Percentiles rank a stretch among this genome's conserved stretches.
phyloP scores from a whole-genome alignment of 2,888 invertebrate species.

The Tetheella fluctuosa region DNA sequence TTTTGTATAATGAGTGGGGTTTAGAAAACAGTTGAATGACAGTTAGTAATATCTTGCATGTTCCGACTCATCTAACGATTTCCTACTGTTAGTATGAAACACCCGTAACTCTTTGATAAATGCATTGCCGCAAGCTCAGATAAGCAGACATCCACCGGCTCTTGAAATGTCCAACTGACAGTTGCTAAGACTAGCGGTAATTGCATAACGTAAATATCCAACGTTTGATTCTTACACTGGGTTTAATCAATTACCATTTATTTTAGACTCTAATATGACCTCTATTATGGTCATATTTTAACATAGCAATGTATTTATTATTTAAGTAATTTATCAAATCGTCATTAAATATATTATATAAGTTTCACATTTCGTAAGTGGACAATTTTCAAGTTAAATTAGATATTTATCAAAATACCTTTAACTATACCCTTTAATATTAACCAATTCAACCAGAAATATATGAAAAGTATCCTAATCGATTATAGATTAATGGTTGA shows the following conservation, averaged over 20 bases:
- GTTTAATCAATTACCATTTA: not conserved
- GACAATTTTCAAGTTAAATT: too few relatives aligned
- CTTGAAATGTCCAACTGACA: slow-evolving; percentile 58
- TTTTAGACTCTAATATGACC: not conserved
- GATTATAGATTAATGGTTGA: slow-evolving; percentile 9
- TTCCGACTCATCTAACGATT: not conserved
- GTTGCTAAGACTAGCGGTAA: slow-evolving; percentile 56
- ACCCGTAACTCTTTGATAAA: slow-evolving; percentile 48
- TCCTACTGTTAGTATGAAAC: slow-evolving; percentile 30
- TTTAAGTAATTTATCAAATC: too few relatives aligned
- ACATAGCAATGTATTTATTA: not conserved
- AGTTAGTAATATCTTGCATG: not conserved
- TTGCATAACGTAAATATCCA: slow-evolving; percentile 54
- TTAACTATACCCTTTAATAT: too few relatives aligned
- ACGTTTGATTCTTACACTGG: slow-evolving; percentile 20
- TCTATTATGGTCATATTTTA: too few relatives aligned
- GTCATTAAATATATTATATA: too few relatives aligned
- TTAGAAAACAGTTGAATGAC: not conserved
- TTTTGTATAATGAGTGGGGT: not conserved
- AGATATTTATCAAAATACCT: too few relatives aligned
- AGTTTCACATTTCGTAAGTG: too few relatives aligned
- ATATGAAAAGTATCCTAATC: not conserved
- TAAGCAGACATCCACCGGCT: slow-evolving; percentile 56
- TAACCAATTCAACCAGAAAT: not conserved
- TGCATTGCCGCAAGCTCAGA: slow-evolving; percentile 50